Evolutionary conservation across 2,797 vertebrate species (phyloP).

Genomic region (Glossophaga mutica): DNA sequence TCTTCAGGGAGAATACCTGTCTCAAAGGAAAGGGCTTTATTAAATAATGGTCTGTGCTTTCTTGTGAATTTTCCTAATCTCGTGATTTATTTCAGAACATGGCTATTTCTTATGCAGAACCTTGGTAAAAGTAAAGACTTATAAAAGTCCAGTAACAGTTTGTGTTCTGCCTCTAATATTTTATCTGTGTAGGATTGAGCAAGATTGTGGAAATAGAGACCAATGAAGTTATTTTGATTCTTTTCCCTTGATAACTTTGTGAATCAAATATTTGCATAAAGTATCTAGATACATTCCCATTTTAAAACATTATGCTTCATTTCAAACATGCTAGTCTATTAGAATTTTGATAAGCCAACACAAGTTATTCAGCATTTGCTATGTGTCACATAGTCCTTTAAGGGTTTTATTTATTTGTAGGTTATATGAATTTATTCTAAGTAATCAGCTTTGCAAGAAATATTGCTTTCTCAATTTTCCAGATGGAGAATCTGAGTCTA

Average conservation of each 20-base stretch:
- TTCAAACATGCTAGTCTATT: not conserved
- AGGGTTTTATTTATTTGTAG: not conserved
- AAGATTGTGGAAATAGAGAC: not conserved
- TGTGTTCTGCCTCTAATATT: not conserved
- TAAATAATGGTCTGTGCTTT: constrained; percentile 12
- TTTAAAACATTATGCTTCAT: not conserved
- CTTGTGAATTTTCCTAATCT: not conserved
- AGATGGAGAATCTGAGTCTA: not conserved
- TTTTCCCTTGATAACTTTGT: not conserved
- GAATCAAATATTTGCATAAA: not conserved
- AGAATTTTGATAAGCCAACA: not conserved
- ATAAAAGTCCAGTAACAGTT: not conserved
- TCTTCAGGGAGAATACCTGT: not conserved
- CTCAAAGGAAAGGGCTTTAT: not conserved
- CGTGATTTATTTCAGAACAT: not conserved
- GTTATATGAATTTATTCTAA: not conserved
- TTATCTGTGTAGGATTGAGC: not conserved
- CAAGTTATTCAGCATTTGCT: not conserved
- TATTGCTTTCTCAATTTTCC: not conserved
- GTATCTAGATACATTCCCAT: not conserved
- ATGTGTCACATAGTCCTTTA: not conserved
- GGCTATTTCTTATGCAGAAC: not conserved
- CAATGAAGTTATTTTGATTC: not conserved
- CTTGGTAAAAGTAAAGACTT: not conserved
- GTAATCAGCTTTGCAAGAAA: not conserved